These are phyloP conservation scores for Antheraea mylitta DNA, from an alignment of 1,140 invertebrate genomes.

Conservation along the genomic window DNA sequence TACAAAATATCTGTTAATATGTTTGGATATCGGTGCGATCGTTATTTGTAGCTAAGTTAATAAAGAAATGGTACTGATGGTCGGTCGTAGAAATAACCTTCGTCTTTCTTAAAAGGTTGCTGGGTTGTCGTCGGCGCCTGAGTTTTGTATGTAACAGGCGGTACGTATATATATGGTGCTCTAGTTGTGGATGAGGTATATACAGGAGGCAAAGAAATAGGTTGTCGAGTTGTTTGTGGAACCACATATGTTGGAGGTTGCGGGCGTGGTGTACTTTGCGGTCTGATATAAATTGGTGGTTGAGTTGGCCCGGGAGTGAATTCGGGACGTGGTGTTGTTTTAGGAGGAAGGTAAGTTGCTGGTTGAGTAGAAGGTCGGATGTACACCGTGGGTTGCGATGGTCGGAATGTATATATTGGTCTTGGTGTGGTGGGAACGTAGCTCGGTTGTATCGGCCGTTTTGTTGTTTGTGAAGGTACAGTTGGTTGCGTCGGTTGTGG, in stretches of 20 bases:
- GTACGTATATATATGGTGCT: conserved; percentile 23
- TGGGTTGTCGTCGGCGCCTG: conserved; percentile 42
- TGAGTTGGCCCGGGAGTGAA: conserved; percentile 22
- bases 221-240: conserved; percentile 22
- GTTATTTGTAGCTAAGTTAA: conserved; percentile 34
- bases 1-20: background rate
- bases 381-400: conserved; percentile 18
- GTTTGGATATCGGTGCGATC: background rate
- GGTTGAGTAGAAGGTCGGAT: conserved; percentile 9
- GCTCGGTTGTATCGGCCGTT: conserved; percentile 11
- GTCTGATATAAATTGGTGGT: conserved; percentile 24
- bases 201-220: background rate
- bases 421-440: conserved; percentile 22
- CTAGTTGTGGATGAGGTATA: conserved; percentile 17
- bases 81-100: conserved; percentile 66
- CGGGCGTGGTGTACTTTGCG: conserved; percentile 14
- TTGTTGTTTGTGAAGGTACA: conserved; percentile 5
- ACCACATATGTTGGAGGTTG: background rate
- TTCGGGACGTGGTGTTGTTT: conserved; percentile 18
- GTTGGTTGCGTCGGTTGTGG: conserved; percentile 7
- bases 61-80: conserved; percentile 67
- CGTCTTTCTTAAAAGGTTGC: conserved; percentile 49
- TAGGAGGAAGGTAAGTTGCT: conserved; percentile 20
- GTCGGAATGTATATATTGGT: conserved; percentile 19
- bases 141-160: conserved; percentile 22